phyloP scores from a whole-genome alignment of 2,888 invertebrate genomes.

The Harpalus rufipes region DNA sequence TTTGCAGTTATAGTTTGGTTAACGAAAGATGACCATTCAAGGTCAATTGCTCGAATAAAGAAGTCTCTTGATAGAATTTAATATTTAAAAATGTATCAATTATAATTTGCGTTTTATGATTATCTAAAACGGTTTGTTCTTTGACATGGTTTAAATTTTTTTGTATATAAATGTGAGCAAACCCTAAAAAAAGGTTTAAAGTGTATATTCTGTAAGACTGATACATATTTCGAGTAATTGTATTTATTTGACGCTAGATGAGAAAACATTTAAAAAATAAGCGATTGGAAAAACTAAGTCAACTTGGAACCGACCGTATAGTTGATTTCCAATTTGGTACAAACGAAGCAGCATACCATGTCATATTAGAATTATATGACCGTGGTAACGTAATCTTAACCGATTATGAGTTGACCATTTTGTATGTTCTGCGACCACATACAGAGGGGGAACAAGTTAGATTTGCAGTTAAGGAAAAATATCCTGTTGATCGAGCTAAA shows the following conservation, averaged over 20 bases:
- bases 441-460: slow-evolving; percentile 94
- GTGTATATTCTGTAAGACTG: no score
- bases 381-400: slow-evolving; percentile 97
- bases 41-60: no score
- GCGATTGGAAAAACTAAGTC: slow-evolving; percentile 90
- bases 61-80: no score
- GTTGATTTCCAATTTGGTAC: slow-evolving; percentile 97
- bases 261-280: slow-evolving; percentile 98
- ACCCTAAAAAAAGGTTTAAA: no score
- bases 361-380: slow-evolving; percentile 97
- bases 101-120: no score
- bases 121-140: no score
- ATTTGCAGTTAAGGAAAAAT: slow-evolving; percentile 95
- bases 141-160: no score
- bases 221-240: slow-evolving; percentile 6
- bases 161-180: no score
- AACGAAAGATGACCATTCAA: no score
- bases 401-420: slow-evolving; percentile 92
- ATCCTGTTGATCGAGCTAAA: slow-evolving; percentile 89
- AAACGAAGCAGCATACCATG: slow-evolving; percentile 95
- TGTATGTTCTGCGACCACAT: slow-evolving; percentile 95
- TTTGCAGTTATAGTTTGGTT: no score
- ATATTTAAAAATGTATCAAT: no score
- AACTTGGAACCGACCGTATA: slow-evolving; percentile 95
- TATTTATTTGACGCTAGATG: slow-evolving; percentile 81